These are phyloP conservation scores for Ennomos erosarius DNA, from an alignment of 2,888 invertebrate species.

Conservation along the genomic window DNA sequence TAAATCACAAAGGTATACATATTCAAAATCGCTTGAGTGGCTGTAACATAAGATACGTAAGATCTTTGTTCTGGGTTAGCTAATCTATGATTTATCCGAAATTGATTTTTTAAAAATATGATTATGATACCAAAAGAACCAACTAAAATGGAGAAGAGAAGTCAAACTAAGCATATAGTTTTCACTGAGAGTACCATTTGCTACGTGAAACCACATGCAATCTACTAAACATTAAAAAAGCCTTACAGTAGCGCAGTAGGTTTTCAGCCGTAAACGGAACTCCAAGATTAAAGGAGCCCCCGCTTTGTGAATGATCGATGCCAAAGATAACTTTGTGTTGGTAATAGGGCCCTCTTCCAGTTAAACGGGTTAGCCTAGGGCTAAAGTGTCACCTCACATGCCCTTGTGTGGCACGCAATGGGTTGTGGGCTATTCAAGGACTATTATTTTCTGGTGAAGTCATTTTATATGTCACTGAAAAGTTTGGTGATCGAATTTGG, in stretches of 20 bases:
- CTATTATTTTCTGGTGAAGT: slow-evolving; percentile 28
- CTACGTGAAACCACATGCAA: too few relatives aligned
- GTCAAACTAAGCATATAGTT: too few relatives aligned
- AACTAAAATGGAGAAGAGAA: too few relatives aligned
- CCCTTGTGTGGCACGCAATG: slow-evolving; percentile 49
- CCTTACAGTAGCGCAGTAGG: not conserved
- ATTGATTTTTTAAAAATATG: too few relatives aligned
- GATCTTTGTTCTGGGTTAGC: too few relatives aligned
- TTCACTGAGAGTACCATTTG: too few relatives aligned
- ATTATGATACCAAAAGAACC: too few relatives aligned
- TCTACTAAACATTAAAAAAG: too few relatives aligned
- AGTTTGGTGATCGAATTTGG: slow-evolving; percentile 11
- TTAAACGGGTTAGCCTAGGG: slow-evolving; percentile 76
- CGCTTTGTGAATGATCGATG: slow-evolving; percentile 79
- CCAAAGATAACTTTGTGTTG: slow-evolving; percentile 72
- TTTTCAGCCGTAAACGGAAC: slow-evolving; percentile 13
- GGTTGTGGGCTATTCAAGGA: slow-evolving; percentile 28
- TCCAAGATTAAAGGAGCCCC: slow-evolving; percentile 23
- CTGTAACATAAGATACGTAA: too few relatives aligned
- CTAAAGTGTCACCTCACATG: slow-evolving; percentile 60
- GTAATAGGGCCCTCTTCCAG: slow-evolving; percentile 59
- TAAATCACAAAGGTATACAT: too few relatives aligned
- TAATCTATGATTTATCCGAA: too few relatives aligned
- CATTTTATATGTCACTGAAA: slow-evolving; percentile 31
- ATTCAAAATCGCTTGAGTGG: too few relatives aligned